These are phyloP conservation scores for Ellobium chinense DNA, from an alignment of 2,888 invertebrate genomes.

Conservation along the genomic window DNA sequence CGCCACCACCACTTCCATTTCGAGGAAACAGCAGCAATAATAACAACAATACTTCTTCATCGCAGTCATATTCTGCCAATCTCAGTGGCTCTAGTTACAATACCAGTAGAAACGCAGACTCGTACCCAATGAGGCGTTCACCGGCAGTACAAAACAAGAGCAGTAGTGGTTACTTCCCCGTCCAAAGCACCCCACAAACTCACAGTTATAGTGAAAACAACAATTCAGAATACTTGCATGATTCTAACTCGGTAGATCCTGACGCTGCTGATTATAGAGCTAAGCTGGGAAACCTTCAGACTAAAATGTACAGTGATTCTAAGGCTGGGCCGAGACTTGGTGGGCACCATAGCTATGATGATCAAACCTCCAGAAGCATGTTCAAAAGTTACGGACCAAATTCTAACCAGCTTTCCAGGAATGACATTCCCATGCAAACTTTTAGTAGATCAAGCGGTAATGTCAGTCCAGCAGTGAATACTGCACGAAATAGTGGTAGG, in stretches of 20 bases:
- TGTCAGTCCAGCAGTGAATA: background rate
- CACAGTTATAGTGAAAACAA: background rate
- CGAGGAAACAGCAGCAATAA: background rate
- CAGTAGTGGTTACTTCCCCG: background rate
- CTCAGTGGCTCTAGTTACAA: background rate
- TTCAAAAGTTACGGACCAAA: constrained; percentile 11
- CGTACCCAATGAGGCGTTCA: background rate
- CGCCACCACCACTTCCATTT: background rate
- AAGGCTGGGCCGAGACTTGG: background rate
- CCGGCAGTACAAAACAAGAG: background rate
- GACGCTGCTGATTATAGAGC: constrained; percentile 35
- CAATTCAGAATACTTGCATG: background rate
- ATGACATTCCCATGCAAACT: background rate
- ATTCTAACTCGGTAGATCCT: background rate
- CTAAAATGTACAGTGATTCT: constrained; percentile 32
- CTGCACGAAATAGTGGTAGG: background rate
- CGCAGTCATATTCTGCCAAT: too few relatives aligned
- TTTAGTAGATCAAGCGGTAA: background rate
- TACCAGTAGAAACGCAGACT: background rate
- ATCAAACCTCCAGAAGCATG: background rate
- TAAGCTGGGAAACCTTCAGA: constrained; percentile 35
- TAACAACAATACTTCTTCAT: background rate
- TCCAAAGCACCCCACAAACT: background rate
- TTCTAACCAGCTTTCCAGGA: background rate
- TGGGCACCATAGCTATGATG: background rate